Evolutionary conservation across 2,888 invertebrate genomes (phyloP), one percentile per base, ranked within the genome.

Genomic region (Drosophila mulleri): DNA sequence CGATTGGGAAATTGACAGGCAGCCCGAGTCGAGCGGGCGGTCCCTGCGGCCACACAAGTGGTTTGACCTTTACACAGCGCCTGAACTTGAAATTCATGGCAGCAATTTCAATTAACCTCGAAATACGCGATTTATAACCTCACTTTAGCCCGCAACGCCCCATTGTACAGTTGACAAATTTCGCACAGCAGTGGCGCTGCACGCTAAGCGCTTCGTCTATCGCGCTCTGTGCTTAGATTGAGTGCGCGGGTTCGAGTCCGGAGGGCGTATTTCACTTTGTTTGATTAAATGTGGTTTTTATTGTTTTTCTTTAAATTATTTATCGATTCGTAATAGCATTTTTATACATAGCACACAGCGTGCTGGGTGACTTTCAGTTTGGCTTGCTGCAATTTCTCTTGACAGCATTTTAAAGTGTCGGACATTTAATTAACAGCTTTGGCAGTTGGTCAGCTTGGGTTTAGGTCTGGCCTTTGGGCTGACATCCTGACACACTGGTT

Each of bases 11-110:
- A 77, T 66, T 79, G 80, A 66, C 59, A 77, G 57, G 47, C 65
- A 23, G 23, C 9, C 41, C 12, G 9, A 61, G 54, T 50, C 48
- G 26, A 54, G 68, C 68, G 37, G 80, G 68, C 56, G 75, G 70
- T 68, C 56, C 35, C 57, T 42, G 64, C 16, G 89, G 68, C 84
- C 84, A 89, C 86, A 88, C 83, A 89, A 88, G 90, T 86, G 86
- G 88, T 89, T 89, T 89, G 88, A 86, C 90, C 86, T 86, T 89
- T 73, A 37, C 50, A 44, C 37, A 42, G 45, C 23, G 35, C 54
- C 61, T 62, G 84, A 84, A 86, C 84, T 84, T 84, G 89, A 84
- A 84, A 69, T 58, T 37, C 52, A 39, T 42, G 47, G 37, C 54
- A 42, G 73, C 85, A 74, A 67, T 84, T 87, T 72, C 88, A 84